Base-by-base conservation (phyloP, 2,113 vertebrate genomes). In the Notiomystis cincta region DNA sequence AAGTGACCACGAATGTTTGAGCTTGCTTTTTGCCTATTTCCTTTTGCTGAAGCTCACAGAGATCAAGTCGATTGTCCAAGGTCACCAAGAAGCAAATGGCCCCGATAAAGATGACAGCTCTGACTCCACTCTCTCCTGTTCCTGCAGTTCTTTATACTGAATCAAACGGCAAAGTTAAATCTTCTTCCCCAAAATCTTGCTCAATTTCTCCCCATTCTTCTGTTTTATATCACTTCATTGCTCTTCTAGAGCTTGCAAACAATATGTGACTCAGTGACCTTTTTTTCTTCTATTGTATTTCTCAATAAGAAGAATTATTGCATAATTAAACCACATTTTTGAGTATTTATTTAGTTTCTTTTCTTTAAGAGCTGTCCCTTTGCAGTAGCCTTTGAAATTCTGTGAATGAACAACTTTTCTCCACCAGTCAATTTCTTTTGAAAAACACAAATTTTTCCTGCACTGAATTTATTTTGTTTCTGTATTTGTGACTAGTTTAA, bases 221-320 rank as follows among this genome's bases (percentile, higher is more conserved):
- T 93, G 61, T 22, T 91, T 90, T 66, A 57, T 37, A 79, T 85
- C 37, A 71, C 61, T 94, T 76, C 37, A 47, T 57, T 82, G 48
- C 62, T 72, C 15, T 79, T 82, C 78, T 50, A 61, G n/a, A 82
- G 48, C 58, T 69, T 64, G 50, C 85, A 94, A 87, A 82, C 57
- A 96, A 22, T 86, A 69, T 72, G 37, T 70, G 77, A 78, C 64
- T 84, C 88, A 31, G n/a, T 76, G 61, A 84, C 31, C 30, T 66
- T 85, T 82, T 66, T 78, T 50, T 10, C n/a, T 95, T 65, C 81
- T 69, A 58, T 62, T 94, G 73, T 88, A 45, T 91, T 97, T 95
- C 57, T 85, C 78, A 91, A 25, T 47, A 86, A 73, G 27, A 91
- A 83, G 37, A 83, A 90, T 33, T 64, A 85, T 31, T 33, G 23